Evolutionary conservation across 2,888 invertebrate species (phyloP).

Genomic region (Alsophila aescularia): DNA sequence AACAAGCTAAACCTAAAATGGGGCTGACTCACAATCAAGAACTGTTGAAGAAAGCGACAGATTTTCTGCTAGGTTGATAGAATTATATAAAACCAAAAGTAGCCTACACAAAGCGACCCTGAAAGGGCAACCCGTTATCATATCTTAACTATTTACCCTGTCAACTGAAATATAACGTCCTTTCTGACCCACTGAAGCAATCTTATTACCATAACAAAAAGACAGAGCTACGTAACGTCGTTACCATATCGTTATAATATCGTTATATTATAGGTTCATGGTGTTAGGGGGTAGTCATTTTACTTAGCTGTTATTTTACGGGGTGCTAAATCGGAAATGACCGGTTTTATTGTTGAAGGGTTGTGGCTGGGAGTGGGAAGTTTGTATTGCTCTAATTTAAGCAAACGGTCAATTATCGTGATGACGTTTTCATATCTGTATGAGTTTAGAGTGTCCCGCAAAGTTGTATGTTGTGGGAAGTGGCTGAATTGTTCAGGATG

Average conservation of each 20-base stretch:
- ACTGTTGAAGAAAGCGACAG: too few relatives aligned
- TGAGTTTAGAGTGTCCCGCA: neutral
- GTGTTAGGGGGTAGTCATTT: constrained; percentile 35
- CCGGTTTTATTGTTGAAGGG: constrained; percentile 33
- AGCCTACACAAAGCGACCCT: neutral
- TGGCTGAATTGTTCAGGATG: too few relatives aligned
- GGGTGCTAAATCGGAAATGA: constrained; percentile 34
- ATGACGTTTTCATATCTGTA: neutral
- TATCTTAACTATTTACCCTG: neutral
- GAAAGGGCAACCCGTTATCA: neutral
- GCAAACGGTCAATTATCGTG: constrained; percentile 15
- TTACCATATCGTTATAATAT: constrained; percentile 20
- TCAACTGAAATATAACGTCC: constrained; percentile 29
- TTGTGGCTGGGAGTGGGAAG: constrained; percentile 17
- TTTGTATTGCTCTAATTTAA: constrained; percentile 20
- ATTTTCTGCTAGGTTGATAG: too few relatives aligned
- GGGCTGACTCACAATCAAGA: too few relatives aligned
- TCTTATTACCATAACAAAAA: constrained; percentile 55
- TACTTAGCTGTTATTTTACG: constrained; percentile 38
- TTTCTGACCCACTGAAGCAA: constrained; percentile 35
- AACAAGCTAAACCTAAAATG: too few relatives aligned
- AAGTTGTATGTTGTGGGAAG: too few relatives aligned
- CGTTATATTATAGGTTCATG: constrained; percentile 29
- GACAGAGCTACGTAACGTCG: constrained; percentile 25
- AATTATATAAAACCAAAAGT: neutral